Evolutionary conservation across 2,113 vertebrate species (phyloP).

Genomic region (Carettochelys insculpta): DNA sequence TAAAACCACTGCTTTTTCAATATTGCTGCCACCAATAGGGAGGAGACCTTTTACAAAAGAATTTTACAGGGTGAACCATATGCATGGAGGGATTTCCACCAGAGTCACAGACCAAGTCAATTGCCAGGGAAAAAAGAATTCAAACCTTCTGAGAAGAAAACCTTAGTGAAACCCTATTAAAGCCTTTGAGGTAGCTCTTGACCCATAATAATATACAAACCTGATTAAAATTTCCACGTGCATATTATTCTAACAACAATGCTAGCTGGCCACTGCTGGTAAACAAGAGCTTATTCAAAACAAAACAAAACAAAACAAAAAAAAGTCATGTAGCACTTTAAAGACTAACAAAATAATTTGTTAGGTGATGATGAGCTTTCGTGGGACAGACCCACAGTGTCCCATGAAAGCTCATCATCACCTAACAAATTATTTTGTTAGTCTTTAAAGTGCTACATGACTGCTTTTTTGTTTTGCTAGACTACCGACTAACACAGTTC

Average conservation of each 20-base stretch:
- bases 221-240: background rate
- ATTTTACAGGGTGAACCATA: background rate
- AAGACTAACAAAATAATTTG: too few relatives aligned
- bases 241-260: background rate
- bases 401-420: too few relatives aligned
- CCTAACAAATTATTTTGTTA: too few relatives aligned
- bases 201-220: background rate
- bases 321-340: too few relatives aligned
- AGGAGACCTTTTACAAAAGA: background rate
- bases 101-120: background rate
- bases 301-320: too few relatives aligned
- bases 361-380: too few relatives aligned
- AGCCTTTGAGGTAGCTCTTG: background rate
- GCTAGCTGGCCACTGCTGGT: background rate
- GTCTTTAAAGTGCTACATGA: too few relatives aligned
- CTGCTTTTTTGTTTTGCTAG: too few relatives aligned
- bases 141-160: background rate
- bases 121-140: background rate
- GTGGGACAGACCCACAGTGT: too few relatives aligned
- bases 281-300: conserved; percentile 28
- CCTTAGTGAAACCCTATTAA: background rate
- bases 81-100: too few relatives aligned
- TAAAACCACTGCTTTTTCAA: background rate
- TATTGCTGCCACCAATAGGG: background rate
- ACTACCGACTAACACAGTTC: too few relatives aligned